Evolutionary conservation across 2,113 vertebrate genomes (phyloP).

Genomic region (Plecturocebus donacophilus): DNA sequence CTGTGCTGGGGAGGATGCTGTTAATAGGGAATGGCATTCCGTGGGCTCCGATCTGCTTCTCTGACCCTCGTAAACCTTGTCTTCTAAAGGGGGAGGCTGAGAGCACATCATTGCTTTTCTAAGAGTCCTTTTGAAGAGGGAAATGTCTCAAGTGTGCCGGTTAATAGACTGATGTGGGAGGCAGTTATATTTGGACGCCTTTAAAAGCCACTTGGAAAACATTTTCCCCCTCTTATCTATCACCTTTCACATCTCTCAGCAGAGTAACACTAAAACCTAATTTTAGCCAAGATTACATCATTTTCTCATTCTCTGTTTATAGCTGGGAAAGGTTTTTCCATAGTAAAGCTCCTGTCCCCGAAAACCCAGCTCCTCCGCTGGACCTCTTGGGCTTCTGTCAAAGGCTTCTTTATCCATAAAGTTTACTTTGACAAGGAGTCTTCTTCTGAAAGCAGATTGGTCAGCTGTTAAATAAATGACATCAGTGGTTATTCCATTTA

Average conservation of each 20-base stretch:
- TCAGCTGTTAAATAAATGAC: not conserved
- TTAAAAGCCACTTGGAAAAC: slow-evolving; percentile 71
- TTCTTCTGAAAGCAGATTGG: not conserved
- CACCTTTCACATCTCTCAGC: slow-evolving; percentile 73
- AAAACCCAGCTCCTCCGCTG: not conserved
- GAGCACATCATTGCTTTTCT: slow-evolving; percentile 86
- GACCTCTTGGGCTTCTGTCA: not conserved
- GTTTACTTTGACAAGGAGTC: not conserved
- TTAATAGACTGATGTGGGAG: slow-evolving; percentile 77
- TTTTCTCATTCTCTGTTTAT: slow-evolving; percentile 69
- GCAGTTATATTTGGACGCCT: slow-evolving; percentile 81
- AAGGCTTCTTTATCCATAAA: not conserved
- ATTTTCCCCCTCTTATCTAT: slow-evolving; percentile 54
- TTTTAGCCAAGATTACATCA: slow-evolving; percentile 74
- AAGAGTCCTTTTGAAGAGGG: slow-evolving; percentile 87
- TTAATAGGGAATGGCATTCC: not conserved
- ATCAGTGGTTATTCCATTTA: not conserved
- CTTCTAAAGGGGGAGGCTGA: slow-evolving; percentile 84
- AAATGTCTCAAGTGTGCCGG: slow-evolving; percentile 82
- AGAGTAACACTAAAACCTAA: slow-evolving; percentile 77
- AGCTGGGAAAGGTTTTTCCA: slow-evolving; percentile 52
- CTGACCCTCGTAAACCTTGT: slow-evolving; percentile 82
- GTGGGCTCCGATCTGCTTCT: slow-evolving; percentile 79
- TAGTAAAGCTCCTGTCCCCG: not conserved
- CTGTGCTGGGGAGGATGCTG: not conserved